Conservation (phyloP, 2,113 vertebrate genomes). For the Mormyrus lacerda region DNA sequence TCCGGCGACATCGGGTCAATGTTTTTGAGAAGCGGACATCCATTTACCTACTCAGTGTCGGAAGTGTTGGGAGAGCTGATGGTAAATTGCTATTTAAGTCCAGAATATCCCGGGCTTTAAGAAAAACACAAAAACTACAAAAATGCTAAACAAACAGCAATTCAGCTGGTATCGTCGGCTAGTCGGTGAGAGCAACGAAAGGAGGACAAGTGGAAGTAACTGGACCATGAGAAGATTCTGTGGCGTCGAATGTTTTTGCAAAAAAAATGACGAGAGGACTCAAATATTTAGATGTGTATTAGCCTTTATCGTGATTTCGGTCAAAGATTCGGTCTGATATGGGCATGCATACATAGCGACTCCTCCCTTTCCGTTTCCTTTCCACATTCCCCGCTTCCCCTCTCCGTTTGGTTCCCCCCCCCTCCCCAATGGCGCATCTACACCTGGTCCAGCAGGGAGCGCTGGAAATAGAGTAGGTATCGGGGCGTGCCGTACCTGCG, state of each 20-base stretch:
- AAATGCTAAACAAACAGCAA: conserved; percentile 59
- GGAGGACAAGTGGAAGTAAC: conserved; percentile 23
- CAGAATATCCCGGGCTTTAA: conserved; percentile 35
- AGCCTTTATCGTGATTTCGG: conserved; percentile 22
- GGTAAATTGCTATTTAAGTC: not conserved
- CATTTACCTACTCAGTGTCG: not conserved
- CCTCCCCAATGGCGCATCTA: conserved; percentile 46
- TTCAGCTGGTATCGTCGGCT: conserved; percentile 57
- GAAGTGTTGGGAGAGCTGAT: not conserved
- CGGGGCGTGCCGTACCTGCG: conserved; percentile 75
- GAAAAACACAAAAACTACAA: conserved; percentile 47
- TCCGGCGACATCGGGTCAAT: too few relatives aligned
- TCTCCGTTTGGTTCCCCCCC: not conserved
- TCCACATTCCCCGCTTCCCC: not conserved
- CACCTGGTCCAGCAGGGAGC: conserved; percentile 84
- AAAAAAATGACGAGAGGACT: conserved; percentile 5
- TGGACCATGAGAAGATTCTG: not conserved
- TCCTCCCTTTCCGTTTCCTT: not conserved
- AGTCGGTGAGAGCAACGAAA: conserved; percentile 29
- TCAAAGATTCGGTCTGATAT: conserved; percentile 8
- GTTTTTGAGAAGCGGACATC: not conserved
- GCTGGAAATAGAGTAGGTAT: conserved; percentile 78
- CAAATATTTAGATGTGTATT: not conserved
- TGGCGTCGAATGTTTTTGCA: not conserved
- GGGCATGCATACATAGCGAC: not conserved